Percentiles rank a stretch among this genome's conserved stretches.
phyloP scores from a whole-genome alignment of 2,797 vertebrate genomes.

The Helostoma temminkii region DNA sequence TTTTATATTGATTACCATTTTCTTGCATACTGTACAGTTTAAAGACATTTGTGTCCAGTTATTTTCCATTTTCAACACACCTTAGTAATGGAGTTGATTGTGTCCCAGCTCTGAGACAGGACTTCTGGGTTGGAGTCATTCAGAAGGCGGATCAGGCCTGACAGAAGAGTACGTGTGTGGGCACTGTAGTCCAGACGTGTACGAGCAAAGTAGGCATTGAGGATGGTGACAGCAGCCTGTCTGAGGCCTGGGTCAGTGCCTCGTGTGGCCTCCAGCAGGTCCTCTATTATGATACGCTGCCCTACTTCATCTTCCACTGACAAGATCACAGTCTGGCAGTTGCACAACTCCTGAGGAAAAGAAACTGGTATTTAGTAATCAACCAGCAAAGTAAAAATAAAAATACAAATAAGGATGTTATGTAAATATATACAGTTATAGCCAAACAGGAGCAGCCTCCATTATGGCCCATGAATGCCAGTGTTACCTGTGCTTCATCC shows the following conservation, averaged over 20 bases:
- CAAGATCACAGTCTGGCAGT: constrained; percentile 95
- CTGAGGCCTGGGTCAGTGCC: constrained; percentile 90
- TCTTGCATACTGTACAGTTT: neutral
- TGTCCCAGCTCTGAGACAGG: constrained; percentile 97
- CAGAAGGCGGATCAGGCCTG: constrained; percentile 94
- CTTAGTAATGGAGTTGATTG: constrained; percentile 97
- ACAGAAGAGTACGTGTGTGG: constrained; percentile 91
- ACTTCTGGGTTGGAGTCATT: constrained; percentile 92
- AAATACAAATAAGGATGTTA: too few relatives aligned
- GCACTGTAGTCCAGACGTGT: constrained; percentile 93
- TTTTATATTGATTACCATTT: neutral
- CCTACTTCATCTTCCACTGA: constrained; percentile 96
- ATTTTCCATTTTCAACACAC: constrained; percentile 68
- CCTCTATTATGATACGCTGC: constrained; percentile 95
- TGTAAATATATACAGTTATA: too few relatives aligned
- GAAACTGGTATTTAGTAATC: neutral
- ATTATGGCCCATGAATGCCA: neutral
- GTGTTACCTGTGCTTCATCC: constrained; percentile 89
- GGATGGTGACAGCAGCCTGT: constrained; percentile 92
- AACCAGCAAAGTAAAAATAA: neutral
- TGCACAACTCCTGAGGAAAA: constrained; percentile 89
- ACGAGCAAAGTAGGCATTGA: constrained; percentile 95
- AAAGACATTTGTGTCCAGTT: neutral
- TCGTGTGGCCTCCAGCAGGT: constrained; percentile 93
- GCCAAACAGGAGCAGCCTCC: neutral